Conservation (phyloP, 2,797 vertebrate genomes). For the Periophthalmus magnuspinnatus region DNA sequence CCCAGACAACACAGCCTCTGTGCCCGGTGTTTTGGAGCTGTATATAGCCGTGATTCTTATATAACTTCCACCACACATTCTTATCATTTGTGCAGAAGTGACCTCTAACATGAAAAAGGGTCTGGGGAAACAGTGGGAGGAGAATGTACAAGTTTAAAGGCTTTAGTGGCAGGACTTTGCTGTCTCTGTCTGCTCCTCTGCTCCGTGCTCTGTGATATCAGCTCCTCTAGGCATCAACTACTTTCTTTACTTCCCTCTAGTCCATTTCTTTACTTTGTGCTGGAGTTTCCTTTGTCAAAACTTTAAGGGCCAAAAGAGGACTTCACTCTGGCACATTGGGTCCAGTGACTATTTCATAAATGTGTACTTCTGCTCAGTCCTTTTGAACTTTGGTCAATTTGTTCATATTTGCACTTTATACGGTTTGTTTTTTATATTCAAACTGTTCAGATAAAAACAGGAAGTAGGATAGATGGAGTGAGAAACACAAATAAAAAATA, state of each 20-base stretch:
- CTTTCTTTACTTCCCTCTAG: neutral
- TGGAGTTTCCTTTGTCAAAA: neutral
- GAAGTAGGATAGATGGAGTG: too few relatives aligned
- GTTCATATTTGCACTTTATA: neutral
- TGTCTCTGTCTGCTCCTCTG: slow-evolving; percentile 15
- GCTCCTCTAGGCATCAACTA: slow-evolving; percentile 1
- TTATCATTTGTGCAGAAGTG: slow-evolving; percentile 22
- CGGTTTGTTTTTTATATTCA: neutral
- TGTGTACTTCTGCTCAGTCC: neutral
- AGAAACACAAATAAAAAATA: too few relatives aligned
- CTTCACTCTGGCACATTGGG: neutral
- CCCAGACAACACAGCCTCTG: slow-evolving; percentile 29
- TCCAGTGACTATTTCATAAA: neutral
- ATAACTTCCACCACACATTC: slow-evolving; percentile 16
- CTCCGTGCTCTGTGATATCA: neutral
- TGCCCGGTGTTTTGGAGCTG: slow-evolving; percentile 25
- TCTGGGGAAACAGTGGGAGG: slow-evolving; percentile 15
- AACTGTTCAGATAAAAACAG: neutral
- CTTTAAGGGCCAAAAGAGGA: neutral
- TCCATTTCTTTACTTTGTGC: neutral
- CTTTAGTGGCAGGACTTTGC: slow-evolving; percentile 13
- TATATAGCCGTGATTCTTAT: slow-evolving; percentile 21
- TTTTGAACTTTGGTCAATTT: neutral
- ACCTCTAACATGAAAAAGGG: slow-evolving; percentile 22
- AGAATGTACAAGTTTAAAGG: slow-evolving; percentile 17